Base-by-base conservation (phyloP, 2,888 invertebrate species). In the Corbicula japonica region DNA sequence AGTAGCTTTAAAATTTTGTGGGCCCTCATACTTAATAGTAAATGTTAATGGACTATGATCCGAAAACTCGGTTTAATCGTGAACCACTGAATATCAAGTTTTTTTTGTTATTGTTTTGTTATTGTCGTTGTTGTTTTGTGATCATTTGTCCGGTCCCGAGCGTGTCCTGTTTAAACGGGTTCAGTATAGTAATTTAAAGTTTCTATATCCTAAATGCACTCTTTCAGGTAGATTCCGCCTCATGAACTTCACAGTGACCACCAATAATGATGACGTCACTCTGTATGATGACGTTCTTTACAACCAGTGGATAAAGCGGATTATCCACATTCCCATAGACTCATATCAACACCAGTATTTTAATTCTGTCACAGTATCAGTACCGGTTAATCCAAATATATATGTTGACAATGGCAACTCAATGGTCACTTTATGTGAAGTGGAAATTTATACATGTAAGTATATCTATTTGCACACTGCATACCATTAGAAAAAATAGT, bases 391-490 rank as follows among this genome's bases (percentile, higher is more conserved):
- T 26, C 18, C 6, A 21, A 32, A 56, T 21, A 0, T 10, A n/a
- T 6, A 18, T 12, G 32, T 56, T 32, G 56, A 56, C 23, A 35
- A 34, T 3, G 56, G 56, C 1, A 1, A 8, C 56, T 56, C 56
- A 21, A 56, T 56, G 56, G 6, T 56, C 4, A 56, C 56, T 12
- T 10, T 56, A 21, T 56, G 56, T n/a, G 56, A 56, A 56, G 56
- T 56, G 8, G 56, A 56, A 18, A 56, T 56, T 18, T 56, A 56
- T 32, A 32, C 56, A 34, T 35, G 32, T 32, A 32, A 23, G n/a
- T n/a, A n/a, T n/a, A n/a, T n/a, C n/a, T n/a, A n/a, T n/a, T n/a
- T n/a, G n/a, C n/a, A n/a, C n/a, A n/a, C n/a, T n/a, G n/a, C n/a
- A n/a, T n/a, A n/a, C n/a, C n/a, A n/a, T n/a, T n/a, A n/a, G n/a